Conservation (phyloP, 2,888 invertebrate species). For the Drosophila ustulata region DNA sequence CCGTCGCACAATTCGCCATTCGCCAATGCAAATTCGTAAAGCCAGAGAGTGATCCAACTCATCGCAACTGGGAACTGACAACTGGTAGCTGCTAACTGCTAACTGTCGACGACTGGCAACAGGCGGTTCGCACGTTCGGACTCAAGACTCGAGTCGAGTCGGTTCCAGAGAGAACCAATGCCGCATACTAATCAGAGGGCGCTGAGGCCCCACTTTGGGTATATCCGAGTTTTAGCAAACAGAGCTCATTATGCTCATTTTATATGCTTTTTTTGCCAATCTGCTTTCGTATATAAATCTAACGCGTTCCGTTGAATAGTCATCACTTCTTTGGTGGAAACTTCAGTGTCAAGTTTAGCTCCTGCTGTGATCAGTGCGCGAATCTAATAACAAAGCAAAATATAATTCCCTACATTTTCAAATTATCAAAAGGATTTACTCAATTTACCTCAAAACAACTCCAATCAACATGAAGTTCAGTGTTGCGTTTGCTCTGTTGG, state of each 20-base stretch:
- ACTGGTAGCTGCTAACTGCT: slow-evolving; percentile 7
- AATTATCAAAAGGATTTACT: slow-evolving; percentile 50
- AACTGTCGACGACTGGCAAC: slow-evolving; percentile 9
- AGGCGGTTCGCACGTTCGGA: slow-evolving; percentile 54
- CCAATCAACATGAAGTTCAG: slow-evolving; percentile 76
- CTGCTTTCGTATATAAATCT: slow-evolving; percentile 84
- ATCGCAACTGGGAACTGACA: slow-evolving; percentile 7
- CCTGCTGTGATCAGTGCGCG: slow-evolving; percentile 82
- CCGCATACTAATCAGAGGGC: slow-evolving; percentile 73
- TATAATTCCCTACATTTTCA: slow-evolving; percentile 6
- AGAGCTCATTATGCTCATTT: slow-evolving; percentile 69
- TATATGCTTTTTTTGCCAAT: slow-evolving; percentile 64
- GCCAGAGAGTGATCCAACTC: slow-evolving; percentile 6
- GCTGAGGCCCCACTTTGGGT: slow-evolving; percentile 63
- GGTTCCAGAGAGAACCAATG: slow-evolving; percentile 45
- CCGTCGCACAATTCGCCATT: slow-evolving; percentile 12
- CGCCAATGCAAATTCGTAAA: slow-evolving; percentile 47
- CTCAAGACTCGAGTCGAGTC: slow-evolving; percentile 18
- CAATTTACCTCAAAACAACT: slow-evolving; percentile 12
- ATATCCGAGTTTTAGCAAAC: slow-evolving; percentile 68
- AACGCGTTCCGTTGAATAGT: slow-evolving; percentile 80
- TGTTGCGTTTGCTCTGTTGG: slow-evolving; percentile 74
- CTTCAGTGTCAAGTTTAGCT: slow-evolving; percentile 85
- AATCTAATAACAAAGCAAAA: slow-evolving; percentile 25
- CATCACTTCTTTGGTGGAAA: slow-evolving; percentile 85